phyloP scores from a whole-genome alignment of 1,140 invertebrate species.

The Panagrolaimus sp. region DNA sequence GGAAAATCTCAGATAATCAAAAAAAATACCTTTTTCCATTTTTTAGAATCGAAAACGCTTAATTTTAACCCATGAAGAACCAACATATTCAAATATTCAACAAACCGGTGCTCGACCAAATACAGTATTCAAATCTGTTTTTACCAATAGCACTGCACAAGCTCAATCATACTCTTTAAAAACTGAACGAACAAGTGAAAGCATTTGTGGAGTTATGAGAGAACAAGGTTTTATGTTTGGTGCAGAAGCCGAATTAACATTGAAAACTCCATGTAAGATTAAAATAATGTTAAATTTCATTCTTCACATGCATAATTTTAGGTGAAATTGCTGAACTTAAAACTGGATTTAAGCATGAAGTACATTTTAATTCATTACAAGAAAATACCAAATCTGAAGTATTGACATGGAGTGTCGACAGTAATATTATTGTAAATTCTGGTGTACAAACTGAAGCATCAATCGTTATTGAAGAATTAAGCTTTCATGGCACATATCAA shows the following conservation, averaged over 20 bases:
- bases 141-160: slow-evolving; percentile 60
- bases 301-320: too few species aligned
- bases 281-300: background rate
- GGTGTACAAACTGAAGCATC: slow-evolving; percentile 59
- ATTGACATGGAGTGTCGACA: slow-evolving; percentile 62
- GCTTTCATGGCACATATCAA: slow-evolving; percentile 59
- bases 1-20: too few species aligned
- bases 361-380: slow-evolving; percentile 60
- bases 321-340: slow-evolving; percentile 60
- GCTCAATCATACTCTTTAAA: slow-evolving; percentile 62
- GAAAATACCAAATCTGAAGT: slow-evolving; percentile 60
- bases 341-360: slow-evolving; percentile 62
- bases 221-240: slow-evolving; percentile 61
- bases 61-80: slow-evolving; percentile 57
- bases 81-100: slow-evolving; percentile 56
- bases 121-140: slow-evolving; percentile 61
- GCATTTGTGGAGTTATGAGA: slow-evolving; percentile 58
- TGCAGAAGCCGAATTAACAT: slow-evolving; percentile 60
- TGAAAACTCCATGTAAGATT: slow-evolving; percentile 61
- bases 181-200: slow-evolving; percentile 61
- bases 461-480: slow-evolving; percentile 61
- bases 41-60: slow-evolving; percentile 60
- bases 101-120: slow-evolving; percentile 48
- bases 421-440: slow-evolving; percentile 59
- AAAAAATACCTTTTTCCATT: background rate